phyloP scores from a whole-genome alignment of 2,797 vertebrate genomes.

The Poeciliopsis gracilis region DNA sequence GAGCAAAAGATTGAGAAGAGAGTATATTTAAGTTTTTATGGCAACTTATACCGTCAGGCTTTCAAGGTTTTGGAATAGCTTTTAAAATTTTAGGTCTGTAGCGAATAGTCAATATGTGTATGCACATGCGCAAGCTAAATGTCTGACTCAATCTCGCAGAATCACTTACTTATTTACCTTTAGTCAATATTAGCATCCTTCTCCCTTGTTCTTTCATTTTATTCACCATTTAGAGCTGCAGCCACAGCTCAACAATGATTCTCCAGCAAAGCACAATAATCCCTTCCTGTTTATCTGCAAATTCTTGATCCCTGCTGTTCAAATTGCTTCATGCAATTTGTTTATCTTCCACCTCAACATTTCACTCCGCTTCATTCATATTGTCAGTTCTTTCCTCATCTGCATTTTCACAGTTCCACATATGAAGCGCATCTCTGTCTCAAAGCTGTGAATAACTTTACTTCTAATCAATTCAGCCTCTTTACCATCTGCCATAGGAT shows the following conservation, averaged over 20 bases:
- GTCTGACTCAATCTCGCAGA: constrained; percentile 22
- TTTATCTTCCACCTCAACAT: constrained; percentile 24
- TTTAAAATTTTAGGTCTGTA: constrained; percentile 60
- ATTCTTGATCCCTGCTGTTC: constrained; percentile 29
- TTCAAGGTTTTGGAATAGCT: constrained; percentile 56
- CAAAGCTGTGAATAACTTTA: constrained; percentile 27
- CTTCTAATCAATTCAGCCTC: background rate
- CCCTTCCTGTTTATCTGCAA: constrained; percentile 12
- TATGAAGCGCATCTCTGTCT: constrained; percentile 15
- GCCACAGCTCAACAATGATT: constrained; percentile 33
- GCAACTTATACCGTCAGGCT: constrained; percentile 45
- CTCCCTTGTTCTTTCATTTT: constrained; percentile 27
- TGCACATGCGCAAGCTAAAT: background rate
- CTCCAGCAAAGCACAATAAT: constrained; percentile 31
- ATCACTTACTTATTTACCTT: constrained; percentile 46
- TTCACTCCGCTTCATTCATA: constrained; percentile 30
- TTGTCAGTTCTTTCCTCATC: constrained; percentile 19
- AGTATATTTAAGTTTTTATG: constrained; percentile 42
- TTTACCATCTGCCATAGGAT: too few species aligned
- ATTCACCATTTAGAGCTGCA: constrained; percentile 21
- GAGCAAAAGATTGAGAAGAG: constrained; percentile 31
- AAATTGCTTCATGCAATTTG: constrained; percentile 25
- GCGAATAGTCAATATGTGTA: constrained; percentile 19
- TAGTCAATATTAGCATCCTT: constrained; percentile 20
- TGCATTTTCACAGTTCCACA: constrained; percentile 13